Evolutionary conservation across 1,140 invertebrate species (phyloP), one percentile per base, ranked within the genome.

Genomic region (Amyelois transitella): DNA sequence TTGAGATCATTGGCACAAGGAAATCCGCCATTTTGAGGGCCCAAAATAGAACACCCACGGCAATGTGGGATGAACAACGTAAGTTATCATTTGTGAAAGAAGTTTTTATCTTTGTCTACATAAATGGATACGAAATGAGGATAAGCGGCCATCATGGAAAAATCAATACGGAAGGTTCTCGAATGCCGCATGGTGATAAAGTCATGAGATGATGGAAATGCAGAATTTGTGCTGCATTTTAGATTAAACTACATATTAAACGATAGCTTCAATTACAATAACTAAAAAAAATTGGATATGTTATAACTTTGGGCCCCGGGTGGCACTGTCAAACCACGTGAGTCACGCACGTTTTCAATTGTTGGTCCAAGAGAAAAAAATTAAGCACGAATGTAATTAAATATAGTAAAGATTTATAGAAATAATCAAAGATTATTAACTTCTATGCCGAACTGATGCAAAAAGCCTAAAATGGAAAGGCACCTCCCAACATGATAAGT

Each of bases 161-260:
- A 64, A 69, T 72, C 66, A 48, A 72, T 72, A 1, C 32, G 22
- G 66, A 72, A 72, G 8, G 24, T 69, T 72, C 66, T 66, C 54
- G 69, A 72, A 72, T 22, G 43, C n/a, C 22, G 43, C 14, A 45
- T 18, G n/a, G 45, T 48, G 14, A 21, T 19, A 45, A 19, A 20
- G 19, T 21, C 12, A 20, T 5, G 12, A 28, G 5, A 28, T 28
- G 25, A 28, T 6, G 12, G 25, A 28, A 28, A 28, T 28, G 25
- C 6, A 28, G 25, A 28, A 28, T 28, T 28, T 28, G 5, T 28
- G 10, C 25, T 5, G 25, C 49, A 6, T 44, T 24, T 24, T 21
- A 43, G n/a, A n/a, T n/a, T n/a, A n/a, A n/a, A n/a, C n/a, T n/a
- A n/a, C n/a, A n/a, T n/a, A n/a, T n/a, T n/a, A n/a, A n/a, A n/a